phyloP scores from a whole-genome alignment of 2,113 vertebrate genomes.

The Chloropsis hardwickii region DNA sequence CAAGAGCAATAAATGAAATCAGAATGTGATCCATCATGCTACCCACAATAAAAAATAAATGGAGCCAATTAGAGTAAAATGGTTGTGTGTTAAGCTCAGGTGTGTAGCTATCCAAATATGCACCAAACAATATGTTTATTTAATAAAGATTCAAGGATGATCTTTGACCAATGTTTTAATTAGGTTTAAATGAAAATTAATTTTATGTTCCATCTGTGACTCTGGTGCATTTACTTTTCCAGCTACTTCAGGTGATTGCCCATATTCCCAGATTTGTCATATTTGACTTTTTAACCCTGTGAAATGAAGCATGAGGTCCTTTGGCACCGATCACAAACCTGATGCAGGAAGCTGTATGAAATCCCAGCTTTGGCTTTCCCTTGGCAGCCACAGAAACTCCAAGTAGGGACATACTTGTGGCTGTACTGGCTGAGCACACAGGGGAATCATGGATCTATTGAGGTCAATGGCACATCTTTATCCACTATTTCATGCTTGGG shows the following conservation, averaged over 20 bases:
- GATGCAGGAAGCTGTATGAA: not conserved
- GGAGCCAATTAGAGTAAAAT: not conserved
- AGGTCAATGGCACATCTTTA: not conserved
- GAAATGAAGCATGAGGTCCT: not conserved
- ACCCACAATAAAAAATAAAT: not conserved
- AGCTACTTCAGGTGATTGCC: not conserved
- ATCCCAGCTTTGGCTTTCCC: not conserved
- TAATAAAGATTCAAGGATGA: not conserved
- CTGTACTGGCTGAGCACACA: not conserved
- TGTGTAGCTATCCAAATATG: not conserved
- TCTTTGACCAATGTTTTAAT: not conserved
- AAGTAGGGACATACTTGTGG: rapidly evolving
- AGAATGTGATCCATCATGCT: not conserved
- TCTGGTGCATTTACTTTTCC: not conserved
- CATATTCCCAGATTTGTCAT: not conserved
- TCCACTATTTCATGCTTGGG: not conserved
- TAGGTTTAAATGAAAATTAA: not conserved
- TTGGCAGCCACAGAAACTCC: not conserved
- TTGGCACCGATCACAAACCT: not conserved
- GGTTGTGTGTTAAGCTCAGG: not conserved
- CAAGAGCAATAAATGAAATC: not conserved
- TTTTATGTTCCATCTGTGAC: not conserved
- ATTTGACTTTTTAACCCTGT: not conserved
- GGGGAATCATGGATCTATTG: not conserved
- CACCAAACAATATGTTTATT: not conserved